Evolutionary conservation across 1,140 invertebrate species (phyloP), one percentile per base, ranked within the genome.

Genomic region (Trigoniulus corallinus): DNA sequence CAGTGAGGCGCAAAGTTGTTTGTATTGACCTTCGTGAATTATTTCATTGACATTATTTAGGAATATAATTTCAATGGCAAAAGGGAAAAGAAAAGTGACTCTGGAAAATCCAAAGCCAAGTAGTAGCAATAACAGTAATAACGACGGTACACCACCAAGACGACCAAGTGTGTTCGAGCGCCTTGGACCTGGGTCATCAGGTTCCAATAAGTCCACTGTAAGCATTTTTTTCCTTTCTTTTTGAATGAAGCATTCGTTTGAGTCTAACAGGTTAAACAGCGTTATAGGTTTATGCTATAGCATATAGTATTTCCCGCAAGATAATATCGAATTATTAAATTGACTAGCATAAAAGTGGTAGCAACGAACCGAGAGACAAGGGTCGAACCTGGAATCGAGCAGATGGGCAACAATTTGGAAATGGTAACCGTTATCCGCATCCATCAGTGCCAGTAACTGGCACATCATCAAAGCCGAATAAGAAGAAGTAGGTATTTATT

Each of bases 121-220:
- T 15, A 34, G 7, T 34, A 7, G 7, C 7, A 34, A 15, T 15
- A 15, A 15, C 15, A 49, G 43, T n/a, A 20, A 23, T 34, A 23
- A 15, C 23, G 54, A 53, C 37, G 23, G 2, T n/a, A 39, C 3
- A 7, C 34, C 29, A 10, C 48, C 51, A 13, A 46, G 56, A 43
- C 44, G 54, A 50, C 51, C 53, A 27, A 55, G 55, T 51, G 55
- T 57, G 15, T 57, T 57, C 47, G 55, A 57, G 53, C 41, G 53
- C 2, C 23, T 57, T 15, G 54, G 56, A 13, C 51, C 54, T 26
- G 50, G 47, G 7, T 48, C 47, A n/a, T 7, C 25, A 18, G 45
- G 10, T 3, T 44, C 21, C 12, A 44, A n/a, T n/a, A n/a, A n/a
- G n/a, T n/a, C 42, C 12, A 20, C 55, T 34, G 40, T 47, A 22